These are phyloP conservation scores for Pangasius djambal DNA, from an alignment of 2,797 vertebrate species.

Conservation along the genomic window DNA sequence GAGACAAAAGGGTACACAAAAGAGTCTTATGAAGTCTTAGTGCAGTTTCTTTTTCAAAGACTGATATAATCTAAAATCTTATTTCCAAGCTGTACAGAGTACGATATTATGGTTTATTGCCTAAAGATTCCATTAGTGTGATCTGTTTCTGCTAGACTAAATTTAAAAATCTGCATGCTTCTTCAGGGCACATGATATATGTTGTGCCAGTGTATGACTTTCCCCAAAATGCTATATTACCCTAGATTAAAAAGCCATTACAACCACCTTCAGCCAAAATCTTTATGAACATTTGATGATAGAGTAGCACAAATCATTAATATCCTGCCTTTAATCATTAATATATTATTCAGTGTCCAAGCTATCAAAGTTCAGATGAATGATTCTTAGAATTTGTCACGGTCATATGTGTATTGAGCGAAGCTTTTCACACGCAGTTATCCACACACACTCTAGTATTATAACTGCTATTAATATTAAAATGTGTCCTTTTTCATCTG, in stretches of 20 bases:
- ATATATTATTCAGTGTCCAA: constrained; percentile 5
- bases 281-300: constrained; percentile 27
- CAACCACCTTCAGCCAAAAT: constrained; percentile 17
- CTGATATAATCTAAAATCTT: not conserved
- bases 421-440: no score
- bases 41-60: not conserved
- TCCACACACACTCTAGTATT: not conserved
- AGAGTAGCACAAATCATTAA: constrained; percentile 22
- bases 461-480: not conserved
- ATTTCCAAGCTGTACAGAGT: not conserved
- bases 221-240: not conserved
- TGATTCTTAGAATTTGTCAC: not conserved
- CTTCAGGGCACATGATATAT: constrained; percentile 1
- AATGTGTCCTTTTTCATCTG: not conserved
- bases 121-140: not conserved
- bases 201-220: not conserved
- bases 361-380: not conserved
- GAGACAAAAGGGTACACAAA: not conserved
- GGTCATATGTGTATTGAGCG: not conserved
- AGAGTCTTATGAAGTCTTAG: not conserved
- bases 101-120: not conserved
- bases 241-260: constrained; percentile 30
- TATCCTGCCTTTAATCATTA: constrained; percentile 31
- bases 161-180: constrained; percentile 9
- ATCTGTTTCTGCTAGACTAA: constrained; percentile 8